Percentiles rank a stretch among this genome's conserved stretches.
Evolutionary conservation across 2,888 invertebrate species (phyloP).

Genomic region (Epsilonema sp.): DNA sequence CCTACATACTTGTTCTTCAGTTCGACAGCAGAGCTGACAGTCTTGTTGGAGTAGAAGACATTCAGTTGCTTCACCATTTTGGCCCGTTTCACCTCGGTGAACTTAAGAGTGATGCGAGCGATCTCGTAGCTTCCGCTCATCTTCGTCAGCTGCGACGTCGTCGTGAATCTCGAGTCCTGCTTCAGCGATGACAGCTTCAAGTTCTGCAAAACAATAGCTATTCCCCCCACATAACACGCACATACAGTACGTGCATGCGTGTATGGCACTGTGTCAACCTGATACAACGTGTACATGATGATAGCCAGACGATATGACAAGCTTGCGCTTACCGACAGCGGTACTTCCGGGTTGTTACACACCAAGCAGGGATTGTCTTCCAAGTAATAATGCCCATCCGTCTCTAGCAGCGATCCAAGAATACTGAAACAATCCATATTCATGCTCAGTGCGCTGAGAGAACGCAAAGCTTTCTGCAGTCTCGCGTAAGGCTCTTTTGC

Average conservation of each 20-base stretch:
- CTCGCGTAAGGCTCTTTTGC: too few relatives aligned
- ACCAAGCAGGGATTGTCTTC: slow-evolving; percentile 93
- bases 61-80: slow-evolving; percentile 67
- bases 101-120: slow-evolving; percentile 70
- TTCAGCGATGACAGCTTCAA: slow-evolving; percentile 15
- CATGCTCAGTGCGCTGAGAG: too few relatives aligned
- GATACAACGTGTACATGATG: too few relatives aligned
- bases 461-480: too few relatives aligned
- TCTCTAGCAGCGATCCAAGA: slow-evolving; percentile 73
- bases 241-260: too few relatives aligned
- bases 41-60: slow-evolving; percentile 82
- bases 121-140: slow-evolving; percentile 83
- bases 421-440: slow-evolving; percentile 33
- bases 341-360: slow-evolving; percentile 89
- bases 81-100: slow-evolving; percentile 80
- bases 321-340: slow-evolving; percentile 32
- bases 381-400: slow-evolving; percentile 71
- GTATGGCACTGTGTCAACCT: too few relatives aligned
- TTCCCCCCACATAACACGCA: too few relatives aligned
- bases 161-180: slow-evolving; percentile 84
- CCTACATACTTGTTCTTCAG: slow-evolving; percentile 65
- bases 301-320: not conserved
- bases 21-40: slow-evolving; percentile 85
- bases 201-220: too few relatives aligned
- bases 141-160: slow-evolving; percentile 90